Evolutionary conservation across 30 jellyfish, hydroid and myxozoan genomes (phyloP).

Genomic region (Hydractinia echinata): DNA sequence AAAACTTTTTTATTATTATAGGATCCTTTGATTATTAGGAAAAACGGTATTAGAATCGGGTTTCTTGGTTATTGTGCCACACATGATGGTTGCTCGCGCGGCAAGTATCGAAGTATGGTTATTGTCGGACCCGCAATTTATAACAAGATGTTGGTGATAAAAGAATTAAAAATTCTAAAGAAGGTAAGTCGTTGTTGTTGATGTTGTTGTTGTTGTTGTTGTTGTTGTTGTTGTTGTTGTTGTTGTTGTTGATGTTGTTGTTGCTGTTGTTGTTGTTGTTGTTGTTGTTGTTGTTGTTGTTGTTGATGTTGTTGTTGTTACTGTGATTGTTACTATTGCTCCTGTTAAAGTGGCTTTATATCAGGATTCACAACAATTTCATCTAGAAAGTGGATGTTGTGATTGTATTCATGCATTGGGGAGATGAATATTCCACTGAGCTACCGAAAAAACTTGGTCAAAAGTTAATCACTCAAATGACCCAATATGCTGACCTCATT

Average conservation of each 20-base stretch:
- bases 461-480: not conserved
- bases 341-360: too few relatives aligned
- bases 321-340: too few relatives aligned
- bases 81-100: conserved; percentile 27
- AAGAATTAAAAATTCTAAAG: not conserved
- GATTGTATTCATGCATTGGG: not conserved
- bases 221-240: too few relatives aligned
- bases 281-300: too few relatives aligned
- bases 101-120: not conserved
- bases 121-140: not conserved
- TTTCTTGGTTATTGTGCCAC: conserved; percentile 53
- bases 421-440: not conserved
- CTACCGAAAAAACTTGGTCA: not conserved
- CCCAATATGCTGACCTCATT: not conserved
- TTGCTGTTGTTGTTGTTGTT: too few relatives aligned
- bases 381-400: too few relatives aligned
- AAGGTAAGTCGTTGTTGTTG: not conserved
- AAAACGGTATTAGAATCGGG: conserved; percentile 55
- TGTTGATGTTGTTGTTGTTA: too few relatives aligned
- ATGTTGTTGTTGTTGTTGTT: too few relatives aligned
- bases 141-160: not conserved
- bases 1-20: not conserved
- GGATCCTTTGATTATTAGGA: conserved; percentile 41
- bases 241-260: too few relatives aligned
- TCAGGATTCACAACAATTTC: too few relatives aligned